A percentile compares a stretch with the other conserved stretches of the same genome.
These are phyloP conservation scores for Sclerodermus sp. DNA, from an alignment of 2,888 invertebrate genomes.

Conservation along the genomic window DNA sequence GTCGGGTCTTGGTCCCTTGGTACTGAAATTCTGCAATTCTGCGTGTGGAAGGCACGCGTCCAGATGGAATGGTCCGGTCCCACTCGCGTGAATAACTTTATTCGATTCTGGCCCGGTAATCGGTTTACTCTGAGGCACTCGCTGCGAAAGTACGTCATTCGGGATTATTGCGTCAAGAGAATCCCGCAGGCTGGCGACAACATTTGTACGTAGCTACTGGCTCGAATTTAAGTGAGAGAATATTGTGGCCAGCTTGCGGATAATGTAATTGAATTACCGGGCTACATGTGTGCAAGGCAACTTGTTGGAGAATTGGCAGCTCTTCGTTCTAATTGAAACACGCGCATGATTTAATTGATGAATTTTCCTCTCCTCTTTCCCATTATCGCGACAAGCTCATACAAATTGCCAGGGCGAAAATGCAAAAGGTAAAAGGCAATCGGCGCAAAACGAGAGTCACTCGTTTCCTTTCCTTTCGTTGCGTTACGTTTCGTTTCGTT, in stretches of 20 bases:
- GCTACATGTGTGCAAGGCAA: neutral
- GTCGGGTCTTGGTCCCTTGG: too few relatives aligned
- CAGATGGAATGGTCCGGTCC: constrained; percentile 8
- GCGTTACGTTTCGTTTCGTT: too few relatives aligned
- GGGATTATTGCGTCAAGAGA: constrained; percentile 30
- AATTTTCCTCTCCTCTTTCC: too few relatives aligned
- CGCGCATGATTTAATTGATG: too few relatives aligned
- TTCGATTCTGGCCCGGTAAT: constrained; percentile 22
- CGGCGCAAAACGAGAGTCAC: too few relatives aligned
- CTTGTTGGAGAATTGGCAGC: neutral
- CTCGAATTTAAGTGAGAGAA: constrained; percentile 1
- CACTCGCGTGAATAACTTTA: constrained; percentile 24
- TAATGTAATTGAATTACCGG: constrained; percentile 14
- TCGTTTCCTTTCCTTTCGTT: too few relatives aligned
- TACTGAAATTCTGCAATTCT: too few relatives aligned
- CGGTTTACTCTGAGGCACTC: constrained; percentile 29
- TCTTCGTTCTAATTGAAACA: too few relatives aligned
- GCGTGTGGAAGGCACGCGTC: too few relatives aligned
- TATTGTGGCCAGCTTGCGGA: constrained; percentile 15
- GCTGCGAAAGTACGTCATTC: constrained; percentile 29
- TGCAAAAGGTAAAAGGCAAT: too few relatives aligned
- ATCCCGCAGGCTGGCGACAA: constrained; percentile 13
- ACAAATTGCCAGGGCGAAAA: too few relatives aligned
- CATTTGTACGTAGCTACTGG: neutral
- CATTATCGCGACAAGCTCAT: too few relatives aligned